Conservation (phyloP, 2,888 invertebrate genomes). For the Drosophila fungiperda region DNA sequence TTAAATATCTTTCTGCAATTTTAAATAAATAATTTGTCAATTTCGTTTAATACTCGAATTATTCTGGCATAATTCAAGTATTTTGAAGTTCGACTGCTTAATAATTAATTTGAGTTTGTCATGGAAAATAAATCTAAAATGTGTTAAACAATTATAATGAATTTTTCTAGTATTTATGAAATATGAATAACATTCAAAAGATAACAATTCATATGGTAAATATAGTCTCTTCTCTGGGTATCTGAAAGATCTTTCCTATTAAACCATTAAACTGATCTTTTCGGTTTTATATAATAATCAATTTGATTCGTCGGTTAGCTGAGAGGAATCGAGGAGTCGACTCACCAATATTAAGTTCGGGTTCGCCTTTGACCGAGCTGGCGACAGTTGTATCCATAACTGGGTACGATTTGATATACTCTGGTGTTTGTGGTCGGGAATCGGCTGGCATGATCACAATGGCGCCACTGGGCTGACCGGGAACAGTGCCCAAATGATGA, state of each 20-base stretch:
- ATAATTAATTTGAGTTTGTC: neutral
- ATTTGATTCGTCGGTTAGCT: no score
- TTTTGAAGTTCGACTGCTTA: neutral
- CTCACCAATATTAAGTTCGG: conserved; percentile 85
- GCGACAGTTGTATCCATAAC: conserved; percentile 85
- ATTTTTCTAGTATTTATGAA: neutral
- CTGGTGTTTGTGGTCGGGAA: conserved; percentile 84
- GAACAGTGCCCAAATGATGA: conserved; percentile 33
- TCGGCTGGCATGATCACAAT: conserved; percentile 78
- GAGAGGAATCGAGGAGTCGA: conserved; percentile 4
- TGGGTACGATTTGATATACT: conserved; percentile 85
- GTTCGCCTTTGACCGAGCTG: conserved; percentile 85
- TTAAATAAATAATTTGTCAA: neutral
- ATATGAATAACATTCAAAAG: neutral
- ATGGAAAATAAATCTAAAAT: neutral
- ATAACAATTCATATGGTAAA: neutral
- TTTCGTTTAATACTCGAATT: neutral
- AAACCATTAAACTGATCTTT: neutral
- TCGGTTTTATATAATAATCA: no score
- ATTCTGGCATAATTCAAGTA: neutral
- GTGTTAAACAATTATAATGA: neutral
- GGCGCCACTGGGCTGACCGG: conserved; percentile 41
- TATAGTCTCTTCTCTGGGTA: neutral
- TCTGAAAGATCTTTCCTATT: neutral
- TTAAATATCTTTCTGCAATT: neutral